These are phyloP conservation scores for Phenganax stokvisi DNA, from an alignment of 92 coral and sea anemone species.

Conservation along the genomic window DNA sequence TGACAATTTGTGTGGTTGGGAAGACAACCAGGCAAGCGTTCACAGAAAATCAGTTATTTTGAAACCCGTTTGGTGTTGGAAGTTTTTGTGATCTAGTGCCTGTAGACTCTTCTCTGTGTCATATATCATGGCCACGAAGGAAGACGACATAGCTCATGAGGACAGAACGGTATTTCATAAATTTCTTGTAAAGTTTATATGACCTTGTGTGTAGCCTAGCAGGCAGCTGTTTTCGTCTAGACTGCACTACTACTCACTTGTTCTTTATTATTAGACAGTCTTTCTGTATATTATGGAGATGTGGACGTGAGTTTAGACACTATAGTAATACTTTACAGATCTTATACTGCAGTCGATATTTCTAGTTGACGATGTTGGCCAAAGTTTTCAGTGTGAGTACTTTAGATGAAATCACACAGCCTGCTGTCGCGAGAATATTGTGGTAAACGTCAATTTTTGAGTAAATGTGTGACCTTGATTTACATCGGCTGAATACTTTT, in stretches of 20 bases:
- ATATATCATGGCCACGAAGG: constrained; percentile 29
- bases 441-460: not conserved
- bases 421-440: not conserved
- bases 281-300: not conserved
- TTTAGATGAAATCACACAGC: not conserved
- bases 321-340: not conserved
- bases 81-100: not conserved
- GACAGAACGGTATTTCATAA: constrained; percentile 18
- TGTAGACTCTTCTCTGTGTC: not conserved
- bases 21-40: constrained; percentile 10
- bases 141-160: constrained; percentile 37
- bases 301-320: not conserved
- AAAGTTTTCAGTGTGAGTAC: not conserved
- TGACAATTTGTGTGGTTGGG: not conserved
- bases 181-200: not conserved
- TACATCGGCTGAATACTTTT: not conserved
- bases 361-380: not conserved
- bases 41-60: not conserved
- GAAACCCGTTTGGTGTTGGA: constrained; percentile 17
- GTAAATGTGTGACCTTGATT: constrained; percentile 8
- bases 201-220: not conserved
- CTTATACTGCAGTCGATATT: not conserved
- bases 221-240: constrained; percentile 18
- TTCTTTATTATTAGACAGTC: not conserved
- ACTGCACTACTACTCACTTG: not conserved